Conservation (phyloP, 2,113 vertebrate genomes). For the Alouatta palliata region DNA sequence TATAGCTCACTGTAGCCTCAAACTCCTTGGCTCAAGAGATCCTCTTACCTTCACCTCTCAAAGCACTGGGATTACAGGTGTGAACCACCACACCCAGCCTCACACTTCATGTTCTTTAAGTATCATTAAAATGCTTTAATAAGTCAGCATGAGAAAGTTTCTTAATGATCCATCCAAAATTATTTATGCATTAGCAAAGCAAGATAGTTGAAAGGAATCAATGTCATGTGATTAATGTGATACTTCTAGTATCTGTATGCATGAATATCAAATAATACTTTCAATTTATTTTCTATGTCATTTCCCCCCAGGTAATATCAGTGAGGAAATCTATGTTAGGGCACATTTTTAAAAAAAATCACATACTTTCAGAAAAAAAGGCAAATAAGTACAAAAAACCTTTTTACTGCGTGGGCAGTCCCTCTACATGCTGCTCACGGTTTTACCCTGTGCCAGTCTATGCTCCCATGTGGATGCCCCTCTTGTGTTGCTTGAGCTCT, state of each 20-base stretch:
- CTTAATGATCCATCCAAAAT: background rate
- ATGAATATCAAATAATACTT: background rate
- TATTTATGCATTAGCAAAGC: constrained; percentile 6
- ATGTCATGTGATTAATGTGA: background rate
- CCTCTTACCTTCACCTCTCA: too few relatives aligned
- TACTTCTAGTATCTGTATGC: background rate
- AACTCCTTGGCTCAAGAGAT: too few relatives aligned
- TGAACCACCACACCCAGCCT: too few relatives aligned
- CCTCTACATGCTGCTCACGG: background rate
- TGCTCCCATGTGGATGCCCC: background rate
- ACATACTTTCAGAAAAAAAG: background rate
- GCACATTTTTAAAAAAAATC: background rate
- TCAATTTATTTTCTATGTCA: background rate
- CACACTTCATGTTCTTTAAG: background rate
- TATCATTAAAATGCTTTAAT: background rate
- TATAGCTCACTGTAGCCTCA: too few relatives aligned
- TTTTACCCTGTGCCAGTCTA: background rate
- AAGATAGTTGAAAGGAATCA: constrained; percentile 16
- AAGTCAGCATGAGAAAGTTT: constrained; percentile 16
- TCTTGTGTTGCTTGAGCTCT: background rate
- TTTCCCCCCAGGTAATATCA: background rate
- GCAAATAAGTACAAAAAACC: background rate
- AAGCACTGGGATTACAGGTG: too few relatives aligned
- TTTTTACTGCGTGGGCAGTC: background rate
- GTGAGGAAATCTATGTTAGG: background rate